Conservation (phyloP, 2,113 vertebrate genomes). For the Oryctolagus cuniculus region mOryCun1.1 NC_091432.1:95892001-95892500, state of each 20-base stretch:
- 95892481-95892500: neutral
- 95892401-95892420: neutral
- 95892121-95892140: constrained; percentile 26
- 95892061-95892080: neutral
- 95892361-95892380: neutral
- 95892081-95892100: neutral
- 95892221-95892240: neutral
- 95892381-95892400: constrained; percentile 37
- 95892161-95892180: neutral
- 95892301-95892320: constrained; percentile 41
- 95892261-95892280: neutral
- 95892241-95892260: neutral
- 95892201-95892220: neutral
- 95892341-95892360: neutral
- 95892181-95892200: neutral
- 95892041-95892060: neutral
- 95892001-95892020: neutral
- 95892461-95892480: constrained; percentile 1
- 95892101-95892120: neutral
- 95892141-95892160: constrained; percentile 45
- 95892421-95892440: neutral
- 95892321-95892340: neutral
- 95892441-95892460: constrained; percentile 19
- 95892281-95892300: neutral
- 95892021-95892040: neutral